Evolutionary conservation across 92 coral and sea anemone genomes (phyloP), one percentile per base, ranked within the genome.

Genomic region (Zoanthus sociatus): DNA sequence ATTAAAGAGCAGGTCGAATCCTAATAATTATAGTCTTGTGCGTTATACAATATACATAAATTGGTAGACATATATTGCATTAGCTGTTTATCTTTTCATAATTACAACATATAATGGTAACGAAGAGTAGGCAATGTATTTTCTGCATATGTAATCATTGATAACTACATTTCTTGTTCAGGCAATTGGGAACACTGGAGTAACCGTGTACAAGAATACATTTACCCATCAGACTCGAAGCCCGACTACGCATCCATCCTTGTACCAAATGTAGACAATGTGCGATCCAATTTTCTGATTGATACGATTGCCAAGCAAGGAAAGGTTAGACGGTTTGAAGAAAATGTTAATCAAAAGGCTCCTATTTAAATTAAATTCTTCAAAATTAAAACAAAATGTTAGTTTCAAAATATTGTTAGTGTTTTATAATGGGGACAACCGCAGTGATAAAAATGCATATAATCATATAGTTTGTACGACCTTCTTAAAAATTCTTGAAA

Each of bases 141-240:
- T 7, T 11, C 55, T 50, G 55, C 55, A 11, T 50, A 50, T 50
- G 55, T 7, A 50, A 50, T 50, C 7, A 50, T 7, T 50, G 12
- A 7, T 11, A 50, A 50, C 15, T 58, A 42, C 13, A 15, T 9
- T 20, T 51, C 30, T 20, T 51, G n/a, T 44, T 16, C 76, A 94
- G 98, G 98, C 32, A 82, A 94, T 83, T 94, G 98, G 98, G 98
- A 94, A 84, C 98, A 94, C 79, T 94, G 98, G 98, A 76, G 83
- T 58, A 93, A 94, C 73, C 98, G 98, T 55, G 92, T 94, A n/a
- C 94, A 93, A 44, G 96, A 93, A 53, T 94, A 93, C 91, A 86
- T 89, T 68, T 94, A 94, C 51, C 98, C 98, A 3, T 77, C 98
- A 6, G 98, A 94, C 77, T 91, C 93, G 56, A 94, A 94, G 63